Percentiles rank a stretch among this genome's conserved stretches.
These are phyloP conservation scores for Holacanthus passer DNA, from an alignment of 2,113 vertebrate species.

Conservation along the genomic window DNA sequence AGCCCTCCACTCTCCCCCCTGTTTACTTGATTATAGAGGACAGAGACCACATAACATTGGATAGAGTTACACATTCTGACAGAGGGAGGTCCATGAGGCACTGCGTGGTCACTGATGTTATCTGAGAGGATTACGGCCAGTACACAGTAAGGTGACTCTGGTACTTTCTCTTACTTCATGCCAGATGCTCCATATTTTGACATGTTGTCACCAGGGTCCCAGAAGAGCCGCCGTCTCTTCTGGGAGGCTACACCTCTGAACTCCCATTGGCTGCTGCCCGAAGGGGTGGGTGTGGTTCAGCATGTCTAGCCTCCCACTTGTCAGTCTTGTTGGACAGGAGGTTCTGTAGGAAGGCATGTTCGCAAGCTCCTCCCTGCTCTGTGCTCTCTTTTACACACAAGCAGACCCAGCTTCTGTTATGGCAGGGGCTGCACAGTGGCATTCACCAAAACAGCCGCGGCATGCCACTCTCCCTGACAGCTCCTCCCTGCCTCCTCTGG, in stretches of 20 bases:
- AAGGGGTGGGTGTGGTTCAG: constrained; percentile 45
- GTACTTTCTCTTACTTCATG: constrained; percentile 21
- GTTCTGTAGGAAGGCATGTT: constrained; percentile 49
- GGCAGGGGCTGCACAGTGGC: constrained; percentile 73
- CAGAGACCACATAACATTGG: constrained; percentile 61
- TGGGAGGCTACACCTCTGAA: constrained; percentile 19
- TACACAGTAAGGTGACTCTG: constrained; percentile 46
- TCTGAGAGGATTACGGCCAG: constrained; percentile 22
- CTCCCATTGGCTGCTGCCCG: constrained; percentile 58
- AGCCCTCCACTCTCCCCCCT: constrained; percentile 34
- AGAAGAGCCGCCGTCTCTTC: constrained; percentile 45
- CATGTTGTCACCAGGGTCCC: constrained; percentile 43
- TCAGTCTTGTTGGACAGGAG: constrained; percentile 64
- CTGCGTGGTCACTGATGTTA: constrained; percentile 30
- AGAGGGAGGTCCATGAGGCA: constrained; percentile 22
- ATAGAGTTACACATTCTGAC: constrained; percentile 70
- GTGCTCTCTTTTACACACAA: constrained; percentile 71
- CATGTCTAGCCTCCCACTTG: constrained; percentile 48
- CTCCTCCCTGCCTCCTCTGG: constrained; percentile 54
- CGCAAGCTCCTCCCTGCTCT: constrained; percentile 67
- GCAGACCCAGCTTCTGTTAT: constrained; percentile 80
- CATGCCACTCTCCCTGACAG: constrained; percentile 69
- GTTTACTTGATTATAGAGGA: constrained; percentile 66
- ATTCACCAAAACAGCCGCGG: constrained; percentile 68
- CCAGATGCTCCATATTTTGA: constrained; percentile 62